Conservation (phyloP, 2,113 vertebrate species). For the Hyperoodon ampullatus region DNA sequence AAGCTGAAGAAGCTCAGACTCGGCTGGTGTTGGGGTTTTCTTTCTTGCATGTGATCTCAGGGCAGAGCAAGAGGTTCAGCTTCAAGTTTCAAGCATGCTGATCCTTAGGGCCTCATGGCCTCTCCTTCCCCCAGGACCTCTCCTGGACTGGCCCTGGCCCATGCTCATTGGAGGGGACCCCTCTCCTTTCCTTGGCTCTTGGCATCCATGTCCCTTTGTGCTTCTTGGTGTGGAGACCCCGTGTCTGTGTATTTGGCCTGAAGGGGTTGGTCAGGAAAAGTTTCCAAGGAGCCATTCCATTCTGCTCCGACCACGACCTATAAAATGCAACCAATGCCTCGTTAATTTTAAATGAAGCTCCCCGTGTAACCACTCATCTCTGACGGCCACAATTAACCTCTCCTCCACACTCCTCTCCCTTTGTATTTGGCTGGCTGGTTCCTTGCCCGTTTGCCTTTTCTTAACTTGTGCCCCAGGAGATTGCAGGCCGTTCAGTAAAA, state of each 20-base stretch:
- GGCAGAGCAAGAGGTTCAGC: not conserved
- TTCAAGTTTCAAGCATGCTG: not conserved
- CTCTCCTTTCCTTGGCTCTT: not conserved
- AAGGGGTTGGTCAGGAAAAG: conserved; percentile 40
- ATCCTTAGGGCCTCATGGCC: not conserved
- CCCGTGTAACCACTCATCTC: conserved; percentile 76
- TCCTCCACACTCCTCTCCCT: not conserved
- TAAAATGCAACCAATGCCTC: conserved; percentile 69
- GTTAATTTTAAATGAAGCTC: conserved; percentile 73
- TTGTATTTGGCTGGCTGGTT: conserved; percentile 50
- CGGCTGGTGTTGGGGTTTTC: not conserved
- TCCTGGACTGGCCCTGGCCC: not conserved
- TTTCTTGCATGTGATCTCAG: not conserved
- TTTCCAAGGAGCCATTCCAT: not conserved
- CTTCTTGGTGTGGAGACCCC: not conserved
- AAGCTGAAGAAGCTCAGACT: not conserved
- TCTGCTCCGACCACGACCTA: conserved; percentile 55
- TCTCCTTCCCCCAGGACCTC: not conserved
- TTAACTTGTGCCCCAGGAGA: not conserved
- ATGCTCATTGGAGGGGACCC: not conserved
- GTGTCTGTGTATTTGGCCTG: not conserved
- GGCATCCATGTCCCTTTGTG: not conserved
- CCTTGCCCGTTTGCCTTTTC: conserved; percentile 15
- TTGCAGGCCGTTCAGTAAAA: not conserved
- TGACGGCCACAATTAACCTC: conserved; percentile 78